Conservation (phyloP, 2,113 vertebrate genomes). For the Ploceus nigricollis region DNA sequence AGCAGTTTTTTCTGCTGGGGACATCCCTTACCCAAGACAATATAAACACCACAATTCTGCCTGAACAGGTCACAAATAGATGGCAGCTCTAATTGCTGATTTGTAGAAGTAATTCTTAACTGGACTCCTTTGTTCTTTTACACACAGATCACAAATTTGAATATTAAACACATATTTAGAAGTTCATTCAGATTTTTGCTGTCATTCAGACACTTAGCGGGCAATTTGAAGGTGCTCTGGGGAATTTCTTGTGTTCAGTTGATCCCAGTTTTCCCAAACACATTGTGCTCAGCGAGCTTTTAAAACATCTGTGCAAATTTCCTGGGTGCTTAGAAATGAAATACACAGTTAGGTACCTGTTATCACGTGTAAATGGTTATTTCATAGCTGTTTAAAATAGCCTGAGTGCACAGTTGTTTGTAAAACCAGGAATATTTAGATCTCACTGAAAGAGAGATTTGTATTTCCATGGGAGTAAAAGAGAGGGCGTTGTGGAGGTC, state of each 20-base stretch:
- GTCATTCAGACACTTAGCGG: neutral
- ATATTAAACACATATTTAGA: neutral
- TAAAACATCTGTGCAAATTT: slow-evolving; percentile 34
- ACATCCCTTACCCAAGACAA: neutral
- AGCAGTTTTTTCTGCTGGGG: neutral
- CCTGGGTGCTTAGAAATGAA: neutral
- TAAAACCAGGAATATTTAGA: neutral
- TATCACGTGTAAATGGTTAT: neutral
- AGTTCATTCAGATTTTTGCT: neutral
- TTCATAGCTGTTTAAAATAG: neutral
- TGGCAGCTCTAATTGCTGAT: neutral
- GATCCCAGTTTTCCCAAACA: neutral
- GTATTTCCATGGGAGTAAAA: neutral
- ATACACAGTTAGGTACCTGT: neutral
- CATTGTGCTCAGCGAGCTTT: neutral
- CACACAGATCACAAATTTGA: neutral
- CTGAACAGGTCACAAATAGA: neutral
- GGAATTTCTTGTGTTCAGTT: neutral
- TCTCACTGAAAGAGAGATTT: neutral
- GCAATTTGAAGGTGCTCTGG: slow-evolving; percentile 4
- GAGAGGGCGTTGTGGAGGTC: neutral
- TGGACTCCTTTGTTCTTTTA: neutral
- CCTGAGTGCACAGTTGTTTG: neutral
- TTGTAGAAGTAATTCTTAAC: neutral
- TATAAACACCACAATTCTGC: neutral